Evolutionary conservation across 2,888 invertebrate species (phyloP).

Genomic region (Trypoxylon attenuatum): DNA sequence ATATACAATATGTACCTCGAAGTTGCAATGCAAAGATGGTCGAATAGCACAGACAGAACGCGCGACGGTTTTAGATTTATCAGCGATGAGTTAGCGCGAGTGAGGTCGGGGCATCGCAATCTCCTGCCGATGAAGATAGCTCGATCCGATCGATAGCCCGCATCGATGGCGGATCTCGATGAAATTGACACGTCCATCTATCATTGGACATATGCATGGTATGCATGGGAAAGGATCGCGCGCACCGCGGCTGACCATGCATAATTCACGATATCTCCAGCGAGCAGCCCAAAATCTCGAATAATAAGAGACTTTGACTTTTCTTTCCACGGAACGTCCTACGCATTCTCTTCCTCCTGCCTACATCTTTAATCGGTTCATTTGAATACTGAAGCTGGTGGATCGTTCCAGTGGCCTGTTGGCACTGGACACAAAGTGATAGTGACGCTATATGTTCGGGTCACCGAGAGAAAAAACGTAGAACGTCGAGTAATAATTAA

Average conservation of each 20-base stretch:
- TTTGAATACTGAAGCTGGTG: no score
- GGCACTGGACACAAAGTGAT: no score
- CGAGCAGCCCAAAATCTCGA: conserved; percentile 67
- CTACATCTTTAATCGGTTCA: no score
- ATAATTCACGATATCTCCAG: conserved; percentile 69
- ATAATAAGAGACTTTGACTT: conserved; percentile 53
- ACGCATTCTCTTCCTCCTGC: no score
- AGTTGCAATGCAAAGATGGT: conserved; percentile 1
- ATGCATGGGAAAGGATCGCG: conserved; percentile 59
- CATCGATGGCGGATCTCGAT: conserved; percentile 59
- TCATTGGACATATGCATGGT: conserved; percentile 58
- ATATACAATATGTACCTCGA: no score
- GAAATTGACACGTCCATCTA: conserved; percentile 69
- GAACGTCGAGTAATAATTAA: no score
- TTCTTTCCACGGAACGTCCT: no score
- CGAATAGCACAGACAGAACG: not conserved
- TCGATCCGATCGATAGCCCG: conserved; percentile 23
- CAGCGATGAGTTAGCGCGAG: not conserved
- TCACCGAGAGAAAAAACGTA: no score
- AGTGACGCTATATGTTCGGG: no score
- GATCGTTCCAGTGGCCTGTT: no score
- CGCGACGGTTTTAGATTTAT: not conserved
- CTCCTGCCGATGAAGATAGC: conserved; percentile 60
- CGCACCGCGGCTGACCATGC: conserved; percentile 61
- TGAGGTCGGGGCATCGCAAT: conserved; percentile 38